Conservation (phyloP, 2,113 vertebrate genomes). For the Microtus ochrogaster region DNA sequence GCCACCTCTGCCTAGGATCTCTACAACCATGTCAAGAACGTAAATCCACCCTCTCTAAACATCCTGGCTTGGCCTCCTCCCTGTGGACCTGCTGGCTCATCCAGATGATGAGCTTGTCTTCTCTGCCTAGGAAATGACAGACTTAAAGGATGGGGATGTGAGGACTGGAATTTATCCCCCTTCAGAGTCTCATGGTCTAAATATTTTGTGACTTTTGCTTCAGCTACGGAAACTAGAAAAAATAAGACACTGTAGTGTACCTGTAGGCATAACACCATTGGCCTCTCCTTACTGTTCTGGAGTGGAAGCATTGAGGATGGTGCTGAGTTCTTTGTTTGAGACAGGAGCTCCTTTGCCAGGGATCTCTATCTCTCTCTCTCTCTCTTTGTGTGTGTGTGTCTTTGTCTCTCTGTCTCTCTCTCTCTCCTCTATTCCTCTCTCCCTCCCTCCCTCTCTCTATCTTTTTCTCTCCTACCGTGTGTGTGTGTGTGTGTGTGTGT, state of each 20-base stretch:
- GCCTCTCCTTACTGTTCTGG: neutral
- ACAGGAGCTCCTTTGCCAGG: neutral
- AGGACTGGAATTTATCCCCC: neutral
- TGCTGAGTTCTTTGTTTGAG: neutral
- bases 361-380: neutral
- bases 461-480: neutral
- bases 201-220: neutral
- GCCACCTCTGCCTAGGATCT: constrained; percentile 55
- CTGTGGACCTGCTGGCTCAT: constrained; percentile 51
- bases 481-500: neutral
- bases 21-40: constrained; percentile 4
- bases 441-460: too few relatives aligned
- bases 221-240: neutral
- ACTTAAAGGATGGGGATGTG: neutral
- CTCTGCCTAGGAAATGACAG: constrained; percentile 40
- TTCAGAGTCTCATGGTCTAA: neutral
- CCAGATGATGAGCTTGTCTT: constrained; percentile 55
- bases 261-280: neutral
- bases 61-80: constrained; percentile 45
- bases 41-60: constrained; percentile 75
- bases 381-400: neutral
- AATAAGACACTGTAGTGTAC: neutral
- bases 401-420: neutral
- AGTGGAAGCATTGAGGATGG: neutral
- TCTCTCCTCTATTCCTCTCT: neutral